Evolutionary conservation across 2,797 vertebrate species (phyloP).

Genomic region (Argyrosomus regius): DNA sequence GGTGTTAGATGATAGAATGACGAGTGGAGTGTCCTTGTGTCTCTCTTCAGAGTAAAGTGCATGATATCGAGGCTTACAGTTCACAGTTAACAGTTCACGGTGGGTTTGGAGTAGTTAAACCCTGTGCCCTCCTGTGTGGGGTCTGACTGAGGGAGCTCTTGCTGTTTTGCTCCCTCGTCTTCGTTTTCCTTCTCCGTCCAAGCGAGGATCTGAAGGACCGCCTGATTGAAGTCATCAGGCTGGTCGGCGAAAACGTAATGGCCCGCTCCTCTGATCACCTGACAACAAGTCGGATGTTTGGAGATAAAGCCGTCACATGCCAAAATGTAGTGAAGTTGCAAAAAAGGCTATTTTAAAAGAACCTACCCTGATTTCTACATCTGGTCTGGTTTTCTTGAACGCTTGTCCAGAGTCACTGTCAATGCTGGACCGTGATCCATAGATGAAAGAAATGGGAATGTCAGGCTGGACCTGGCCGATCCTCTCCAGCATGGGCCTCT

Average conservation of each 20-base stretch:
- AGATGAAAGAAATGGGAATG: slow-evolving; percentile 93
- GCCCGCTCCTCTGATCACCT: slow-evolving; percentile 95
- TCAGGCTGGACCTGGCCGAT: slow-evolving; percentile 86
- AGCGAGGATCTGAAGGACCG: slow-evolving; percentile 88
- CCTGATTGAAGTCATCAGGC: slow-evolving; percentile 94
- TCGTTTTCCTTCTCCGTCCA: slow-evolving; percentile 13
- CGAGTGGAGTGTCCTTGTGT: slow-evolving; percentile 23
- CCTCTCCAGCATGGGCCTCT: slow-evolving; percentile 92
- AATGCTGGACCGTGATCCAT: slow-evolving; percentile 94
- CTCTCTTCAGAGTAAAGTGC: slow-evolving; percentile 63
- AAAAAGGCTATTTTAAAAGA: not conserved
- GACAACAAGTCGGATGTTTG: slow-evolving; percentile 5
- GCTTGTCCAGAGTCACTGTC: slow-evolving; percentile 92
- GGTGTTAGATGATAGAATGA: slow-evolving; percentile 8
- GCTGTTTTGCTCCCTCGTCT: not conserved
- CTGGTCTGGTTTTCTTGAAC: slow-evolving; percentile 88
- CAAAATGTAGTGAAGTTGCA: not conserved
- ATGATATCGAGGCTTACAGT: no score
- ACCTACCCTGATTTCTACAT: slow-evolving; percentile 91
- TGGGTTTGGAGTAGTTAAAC: slow-evolving; percentile 5
- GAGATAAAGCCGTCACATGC: not conserved
- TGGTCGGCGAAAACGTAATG: slow-evolving; percentile 97
- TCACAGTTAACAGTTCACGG: no score
- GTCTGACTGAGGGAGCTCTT: not conserved
- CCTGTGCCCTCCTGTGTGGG: not conserved